Base-by-base conservation (phyloP, 2,888 invertebrate species). In the Zaprionus obscuricornis region DNA sequence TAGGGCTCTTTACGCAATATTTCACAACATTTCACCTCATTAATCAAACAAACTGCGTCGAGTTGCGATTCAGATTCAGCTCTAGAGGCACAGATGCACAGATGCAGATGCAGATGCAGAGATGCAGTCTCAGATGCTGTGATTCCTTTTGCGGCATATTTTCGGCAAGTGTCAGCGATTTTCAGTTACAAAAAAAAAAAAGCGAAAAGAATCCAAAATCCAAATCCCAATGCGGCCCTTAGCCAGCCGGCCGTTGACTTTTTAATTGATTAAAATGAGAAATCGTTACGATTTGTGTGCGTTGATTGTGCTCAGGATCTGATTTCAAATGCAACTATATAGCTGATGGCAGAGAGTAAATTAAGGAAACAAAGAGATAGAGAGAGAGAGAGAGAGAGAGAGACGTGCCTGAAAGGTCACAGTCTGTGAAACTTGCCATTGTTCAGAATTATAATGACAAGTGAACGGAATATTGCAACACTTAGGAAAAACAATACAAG, bases 241-340 rank as follows among this genome's bases (percentile, higher is more conserved):
- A 40, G 73, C 62, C 66, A 31, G 60, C 29, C 78, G 83, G 79
- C 85, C 87, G 87, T 84, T 88, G 88, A 86, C 87, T 88, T 88
- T 88, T 88, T 88, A 88, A 88, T 88, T 88, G 88, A 88, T 88
- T 88, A 88, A 88, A 88, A 88, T 88, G 87, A 88, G 87, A 87
- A 88, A 88, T 88, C 88, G 87, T 88, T 87, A 83, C 87, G 88
- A 88, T 88, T 83, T 78, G 74, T 81, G 84, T 79, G 79, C 79
- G 74, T 65, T 79, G 88, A 88, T 88, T 87, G 79, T 70, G 84
- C 72, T 27, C 54, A 83, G 87, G 88, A 88, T 88, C 86, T 87
- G 87, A 88, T 88, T 88, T 87, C 88, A 87, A 70, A 74, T 66
- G 71, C n/a, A n/a, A n/a, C n/a, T 43, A 66, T 46, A 31, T n/a